These are phyloP conservation scores for Aphidius gifuensis DNA, from an alignment of 1,140 invertebrate species.

Conservation along the genomic window DNA sequence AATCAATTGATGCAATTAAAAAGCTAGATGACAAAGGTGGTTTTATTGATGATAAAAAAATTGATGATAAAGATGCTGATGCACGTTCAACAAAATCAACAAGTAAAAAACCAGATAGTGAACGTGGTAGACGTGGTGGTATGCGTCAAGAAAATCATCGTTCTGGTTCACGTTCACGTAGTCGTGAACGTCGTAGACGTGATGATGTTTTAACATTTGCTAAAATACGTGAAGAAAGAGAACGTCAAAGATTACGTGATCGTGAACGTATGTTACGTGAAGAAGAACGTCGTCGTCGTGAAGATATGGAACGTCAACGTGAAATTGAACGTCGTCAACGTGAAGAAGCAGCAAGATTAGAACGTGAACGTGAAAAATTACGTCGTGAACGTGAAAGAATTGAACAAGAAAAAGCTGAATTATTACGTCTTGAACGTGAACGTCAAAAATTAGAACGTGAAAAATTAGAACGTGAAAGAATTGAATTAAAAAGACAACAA, in stretches of 20 bases:
- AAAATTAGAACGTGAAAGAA: conserved; percentile 76
- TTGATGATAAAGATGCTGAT: conserved; percentile 46
- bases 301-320: conserved; percentile 66
- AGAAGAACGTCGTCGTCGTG: conserved; percentile 70
- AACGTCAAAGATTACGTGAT: conserved; percentile 73
- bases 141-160: conserved; percentile 47
- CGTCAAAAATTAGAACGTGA: conserved; percentile 77
- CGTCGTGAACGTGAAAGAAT: conserved; percentile 72
- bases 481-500: conserved; percentile 77
- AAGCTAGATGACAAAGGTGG: no score
- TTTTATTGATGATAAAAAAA: conserved; percentile 42
- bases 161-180: conserved; percentile 44
- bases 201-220: conserved; percentile 63
- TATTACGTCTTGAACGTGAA: conserved; percentile 76
- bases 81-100: conserved; percentile 49
- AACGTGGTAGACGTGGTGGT: conserved; percentile 45
- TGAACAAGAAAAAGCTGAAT: conserved; percentile 76
- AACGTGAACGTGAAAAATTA: conserved; percentile 74
- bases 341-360: conserved; percentile 75
- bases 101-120: conserved; percentile 50
- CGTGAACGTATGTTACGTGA: conserved; percentile 73
- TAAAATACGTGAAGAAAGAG: conserved; percentile 70
- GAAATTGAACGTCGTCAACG: conserved; percentile 77
- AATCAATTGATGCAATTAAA: conserved; percentile 29
- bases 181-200: conserved; percentile 45